Evolutionary conservation across 2,797 vertebrate genomes (phyloP).

Genomic region (Danionella dracula): DNA sequence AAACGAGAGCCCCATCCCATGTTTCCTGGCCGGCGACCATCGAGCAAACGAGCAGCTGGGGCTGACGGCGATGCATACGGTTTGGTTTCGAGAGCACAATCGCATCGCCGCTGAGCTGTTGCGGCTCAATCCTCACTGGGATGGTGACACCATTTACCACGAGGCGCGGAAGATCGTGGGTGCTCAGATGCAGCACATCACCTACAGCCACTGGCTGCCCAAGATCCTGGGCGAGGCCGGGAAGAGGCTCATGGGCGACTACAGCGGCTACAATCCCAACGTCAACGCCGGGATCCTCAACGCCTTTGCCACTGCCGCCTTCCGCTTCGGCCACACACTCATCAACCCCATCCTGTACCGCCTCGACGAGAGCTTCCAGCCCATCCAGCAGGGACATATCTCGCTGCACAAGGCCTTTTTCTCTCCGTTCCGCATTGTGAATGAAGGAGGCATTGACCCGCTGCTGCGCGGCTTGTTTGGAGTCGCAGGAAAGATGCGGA

Average conservation of each 20-base stretch:
- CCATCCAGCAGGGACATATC: conserved; percentile 87
- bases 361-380: conserved; percentile 85
- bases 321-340: conserved; percentile 96
- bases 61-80: conserved; percentile 92
- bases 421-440: conserved; percentile 94
- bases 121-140: conserved; percentile 94
- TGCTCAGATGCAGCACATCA: conserved; percentile 96
- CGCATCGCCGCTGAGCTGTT: conserved; percentile 87
- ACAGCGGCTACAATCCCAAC: conserved; percentile 86
- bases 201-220: conserved; percentile 93
- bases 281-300: conserved; percentile 87
- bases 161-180: conserved; percentile 94
- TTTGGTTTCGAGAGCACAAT: conserved; percentile 98
- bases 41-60: conserved; percentile 94
- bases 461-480: conserved; percentile 92
- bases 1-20: conserved; percentile 95
- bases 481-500: conserved; percentile 91
- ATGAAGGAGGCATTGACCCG: conserved; percentile 96
- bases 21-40: conserved; percentile 94
- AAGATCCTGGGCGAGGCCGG: conserved; percentile 94
- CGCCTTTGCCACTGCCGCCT: conserved; percentile 92
- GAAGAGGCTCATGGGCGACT: conserved; percentile 82
- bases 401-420: conserved; percentile 96
- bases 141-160: conserved; percentile 95
- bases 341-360: conserved; percentile 91